Percentiles rank a stretch among this genome's conserved stretches.
phyloP scores from a whole-genome alignment of 2,888 invertebrate genomes.

The Micropterix aruncella region DNA sequence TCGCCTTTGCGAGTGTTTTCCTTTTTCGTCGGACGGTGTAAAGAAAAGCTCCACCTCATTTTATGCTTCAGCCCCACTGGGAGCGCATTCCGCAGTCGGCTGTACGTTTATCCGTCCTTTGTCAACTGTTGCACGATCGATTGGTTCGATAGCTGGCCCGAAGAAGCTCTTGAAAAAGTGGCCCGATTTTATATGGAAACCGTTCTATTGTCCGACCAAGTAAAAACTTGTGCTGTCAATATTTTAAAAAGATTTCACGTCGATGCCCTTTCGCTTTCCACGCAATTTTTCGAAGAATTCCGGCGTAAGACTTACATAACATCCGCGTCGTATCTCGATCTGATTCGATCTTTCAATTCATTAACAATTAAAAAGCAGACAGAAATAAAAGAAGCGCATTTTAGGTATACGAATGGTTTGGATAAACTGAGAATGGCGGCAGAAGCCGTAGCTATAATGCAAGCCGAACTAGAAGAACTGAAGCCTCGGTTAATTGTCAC shows the following conservation, averaged over 20 bases:
- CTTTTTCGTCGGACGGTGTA: constrained; percentile 65
- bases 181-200: constrained; percentile 65
- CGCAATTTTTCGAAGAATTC: constrained; percentile 46
- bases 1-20: constrained; percentile 57
- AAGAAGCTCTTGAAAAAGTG: constrained; percentile 70
- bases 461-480: constrained; percentile 53
- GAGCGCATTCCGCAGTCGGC: constrained; percentile 58
- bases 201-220: constrained; percentile 53
- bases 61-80: constrained; percentile 81
- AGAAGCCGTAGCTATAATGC: constrained; percentile 64
- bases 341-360: constrained; percentile 62
- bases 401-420: constrained; percentile 63
- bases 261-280: constrained; percentile 49
- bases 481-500: constrained; percentile 63
- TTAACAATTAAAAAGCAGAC: constrained; percentile 59
- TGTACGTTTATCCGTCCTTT: constrained; percentile 69
- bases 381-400: constrained; percentile 56
- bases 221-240: constrained; percentile 50
- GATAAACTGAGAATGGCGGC: constrained; percentile 68
- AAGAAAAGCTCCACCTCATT: constrained; percentile 67
- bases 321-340: constrained; percentile 71
- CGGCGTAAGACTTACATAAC: constrained; percentile 71
- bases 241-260: constrained; percentile 85
- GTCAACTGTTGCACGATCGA: constrained; percentile 84
- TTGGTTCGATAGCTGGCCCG: constrained; percentile 85